Evolutionary conservation across 2,797 vertebrate genomes (phyloP), one percentile per base, ranked within the genome.

Genomic region (Glossophaga mutica): DNA sequence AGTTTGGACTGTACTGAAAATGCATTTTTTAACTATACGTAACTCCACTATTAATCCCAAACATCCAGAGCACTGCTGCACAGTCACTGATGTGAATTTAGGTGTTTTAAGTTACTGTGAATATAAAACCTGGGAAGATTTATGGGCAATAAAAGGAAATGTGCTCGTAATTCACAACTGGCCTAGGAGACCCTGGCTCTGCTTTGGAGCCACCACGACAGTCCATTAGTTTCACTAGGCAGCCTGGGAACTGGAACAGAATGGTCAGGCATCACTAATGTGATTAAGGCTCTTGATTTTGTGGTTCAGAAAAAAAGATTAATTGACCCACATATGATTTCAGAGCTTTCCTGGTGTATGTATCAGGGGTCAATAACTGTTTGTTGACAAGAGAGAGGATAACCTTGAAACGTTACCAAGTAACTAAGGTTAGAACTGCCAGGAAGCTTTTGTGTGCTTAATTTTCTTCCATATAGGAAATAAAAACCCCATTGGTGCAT

Each of bases 251-350:
- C 68, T 93, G 86, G 97, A 98, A 96, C 52, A 87, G 55, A 96
- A 96, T 83, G 52, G 86, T 65, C 94, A 95, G 94, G 68, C 86
- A 94, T 98, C 94, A 59, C 21, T 96, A 96, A 97, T 73, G 55
- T 57, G 92, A 97, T 97, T 92, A 97, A 97, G 68, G 50, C 18
- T 96, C 79, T 97, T 95, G 65, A 95, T 97, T 97, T 98, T 59
- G 93, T 76, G 15, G 46, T 76, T 97, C 93, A 91, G 88, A 97
- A 87, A 94, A 85, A 42, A 94, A 97, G 71, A 76, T 93, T 77
- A 81, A 85, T 90, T 95, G 82, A 96, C 37, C 85, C 55, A 94
- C 93, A 76, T 78, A 37, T 92, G 42, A 94, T 90, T 96, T 97
- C 74, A 82, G 77, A 96, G 52, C 8, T 94, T 96, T 97, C 22